A percentile compares a stretch with the other conserved stretches of the same genome.
These are phyloP conservation scores for Lucilia sericata DNA, from an alignment of 1,140 invertebrate genomes.

Conservation along the genomic window DNA sequence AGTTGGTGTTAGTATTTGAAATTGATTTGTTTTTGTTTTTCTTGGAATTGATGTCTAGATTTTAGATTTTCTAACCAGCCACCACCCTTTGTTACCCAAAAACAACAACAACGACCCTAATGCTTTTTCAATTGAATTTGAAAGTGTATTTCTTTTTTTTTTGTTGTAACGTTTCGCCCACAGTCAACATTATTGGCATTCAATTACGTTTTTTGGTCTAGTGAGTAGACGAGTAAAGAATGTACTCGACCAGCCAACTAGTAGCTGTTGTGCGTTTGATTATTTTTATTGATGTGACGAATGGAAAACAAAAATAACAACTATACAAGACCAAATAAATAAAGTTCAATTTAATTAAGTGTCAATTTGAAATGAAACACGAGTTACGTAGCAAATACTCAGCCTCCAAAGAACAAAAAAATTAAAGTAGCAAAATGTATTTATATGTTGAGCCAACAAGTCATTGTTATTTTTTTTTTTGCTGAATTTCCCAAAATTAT, in stretches of 20 bases:
- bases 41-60: background rate
- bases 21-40: background rate
- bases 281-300: constrained; percentile 1
- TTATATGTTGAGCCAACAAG: background rate
- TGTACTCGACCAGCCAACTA: background rate
- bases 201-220: constrained; percentile 16
- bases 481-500: background rate
- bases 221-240: background rate
- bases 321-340: background rate
- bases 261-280: background rate
- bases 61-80: background rate
- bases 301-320: background rate
- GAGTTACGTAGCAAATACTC: background rate
- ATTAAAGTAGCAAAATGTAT: too few relatives aligned
- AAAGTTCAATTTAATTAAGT: constrained; percentile 27
- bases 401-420: too few relatives aligned
- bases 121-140: constrained; percentile 2
- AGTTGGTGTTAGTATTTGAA: background rate
- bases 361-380: constrained; percentile 9
- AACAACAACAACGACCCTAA: background rate
- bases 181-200: constrained; percentile 8
- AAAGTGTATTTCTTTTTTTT: too few relatives aligned
- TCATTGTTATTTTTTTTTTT: background rate
- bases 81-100: too few relatives aligned
- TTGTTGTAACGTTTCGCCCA: background rate